Percentiles rank a stretch among this genome's conserved stretches.
Conservation (phyloP, 2,113 vertebrate species). For the Pontoporia blainvillei region DNA sequence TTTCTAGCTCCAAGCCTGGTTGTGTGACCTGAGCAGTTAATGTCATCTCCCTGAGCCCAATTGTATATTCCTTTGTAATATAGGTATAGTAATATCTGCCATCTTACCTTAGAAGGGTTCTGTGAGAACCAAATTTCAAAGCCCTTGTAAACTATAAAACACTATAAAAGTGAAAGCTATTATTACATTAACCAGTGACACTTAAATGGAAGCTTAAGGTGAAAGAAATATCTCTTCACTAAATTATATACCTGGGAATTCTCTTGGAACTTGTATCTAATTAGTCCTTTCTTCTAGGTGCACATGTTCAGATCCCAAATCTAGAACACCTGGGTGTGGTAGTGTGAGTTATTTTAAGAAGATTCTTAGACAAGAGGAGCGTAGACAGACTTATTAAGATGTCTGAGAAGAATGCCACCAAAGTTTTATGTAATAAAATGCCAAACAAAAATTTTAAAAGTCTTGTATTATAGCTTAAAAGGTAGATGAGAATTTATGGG, state of each 20-base stretch:
- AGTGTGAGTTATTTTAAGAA: not conserved
- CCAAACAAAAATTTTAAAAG: not conserved
- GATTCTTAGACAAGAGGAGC: not conserved
- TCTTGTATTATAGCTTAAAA: not conserved
- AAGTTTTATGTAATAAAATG: not conserved
- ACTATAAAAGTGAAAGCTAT: not conserved
- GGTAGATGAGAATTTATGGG: not conserved
- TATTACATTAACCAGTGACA: not conserved
- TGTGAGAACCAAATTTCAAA: not conserved
- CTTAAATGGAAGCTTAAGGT: not conserved
- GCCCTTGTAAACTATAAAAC: not conserved
- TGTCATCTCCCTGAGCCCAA: not conserved
- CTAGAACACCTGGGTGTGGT: not conserved
- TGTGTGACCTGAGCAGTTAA: not conserved
- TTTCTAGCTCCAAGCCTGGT: not conserved
- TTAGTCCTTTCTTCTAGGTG: not conserved
- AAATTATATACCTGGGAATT: not conserved
- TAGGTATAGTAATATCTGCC: not conserved
- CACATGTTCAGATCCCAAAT: not conserved
- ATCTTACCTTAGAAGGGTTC: not conserved
- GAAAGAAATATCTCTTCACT: not conserved
- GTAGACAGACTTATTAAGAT: not conserved
- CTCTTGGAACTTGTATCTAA: not conserved
- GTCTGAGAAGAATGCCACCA: not conserved
- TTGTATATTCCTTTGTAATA: not conserved